Evolutionary conservation across 2,797 vertebrate genomes (phyloP), one percentile per base, ranked within the genome.

Genomic region (Notoglanidium macrostoma): DNA sequence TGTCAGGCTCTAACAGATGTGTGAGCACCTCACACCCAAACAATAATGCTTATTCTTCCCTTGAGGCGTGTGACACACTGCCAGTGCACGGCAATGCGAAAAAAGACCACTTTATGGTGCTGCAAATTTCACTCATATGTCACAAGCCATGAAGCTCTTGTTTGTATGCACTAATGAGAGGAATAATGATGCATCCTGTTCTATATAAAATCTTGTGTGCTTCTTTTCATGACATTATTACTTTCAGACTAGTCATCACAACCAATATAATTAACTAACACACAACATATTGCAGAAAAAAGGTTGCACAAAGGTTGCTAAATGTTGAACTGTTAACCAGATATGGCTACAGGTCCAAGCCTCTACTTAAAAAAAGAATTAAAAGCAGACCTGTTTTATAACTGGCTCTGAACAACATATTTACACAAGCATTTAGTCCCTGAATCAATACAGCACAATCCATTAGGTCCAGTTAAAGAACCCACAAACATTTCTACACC

Each of bases 371-470:
- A 26, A 59, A 32, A 40, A 5, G 17, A 15, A 15, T 12, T 7
- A 11, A 72, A 3, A 44, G 0, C 0, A 74, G 32, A 15, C 10
- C 74, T 32, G 51, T 78, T 78, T 78, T 23, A 55, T 32, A 9
- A 55, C 17, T 35, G 15, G 26, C 17, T 21, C 81, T 89, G 61
- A 74, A 78, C 80, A 78, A 85, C 85, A 85, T 89, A 79, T 89
- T 90, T 85, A 88, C 87, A 82, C 54, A 77, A 54, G 32, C 84
- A 83, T 79, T 88, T 80, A 80, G 83, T 86, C 74, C 81, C 84
- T 70, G 29, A 89, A 94, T 94, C 92, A 90, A 92, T 95, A 86
- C 76, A 87, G 92, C 54, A 67, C 87, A 92, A 93, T 93, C 89
- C 91, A 85, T 88, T 54, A 89, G 35, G 79, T 91, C 74, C 78